Percentiles rank a stretch among this genome's conserved stretches.
Conservation (phyloP, 2,797 vertebrate species). For the Lithobates pipiens region DNA sequence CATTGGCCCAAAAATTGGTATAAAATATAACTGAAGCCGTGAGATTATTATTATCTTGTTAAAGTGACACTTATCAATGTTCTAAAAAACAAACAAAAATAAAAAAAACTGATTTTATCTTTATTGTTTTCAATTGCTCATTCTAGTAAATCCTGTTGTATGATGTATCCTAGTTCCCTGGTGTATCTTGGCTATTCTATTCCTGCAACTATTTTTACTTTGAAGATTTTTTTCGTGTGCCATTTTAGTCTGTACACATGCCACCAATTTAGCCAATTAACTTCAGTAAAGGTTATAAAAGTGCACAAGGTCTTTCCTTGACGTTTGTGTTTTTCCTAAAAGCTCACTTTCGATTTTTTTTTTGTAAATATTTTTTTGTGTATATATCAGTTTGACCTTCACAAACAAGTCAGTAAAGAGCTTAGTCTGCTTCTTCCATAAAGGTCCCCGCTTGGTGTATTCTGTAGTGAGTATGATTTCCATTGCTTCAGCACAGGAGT, state of each 20-base stretch:
- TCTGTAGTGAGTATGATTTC: slow-evolving; percentile 62
- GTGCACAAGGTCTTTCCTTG: not conserved
- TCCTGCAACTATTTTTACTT: not conserved
- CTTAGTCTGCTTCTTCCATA: slow-evolving; percentile 12
- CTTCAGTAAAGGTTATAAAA: not conserved
- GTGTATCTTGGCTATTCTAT: not conserved
- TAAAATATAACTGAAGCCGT: slow-evolving; percentile 1
- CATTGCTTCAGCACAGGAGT: slow-evolving; percentile 62
- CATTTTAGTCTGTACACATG: not conserved
- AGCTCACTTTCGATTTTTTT: not conserved
- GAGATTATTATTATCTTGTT: not conserved
- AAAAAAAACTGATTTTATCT: not conserved
- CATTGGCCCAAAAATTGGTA: not conserved
- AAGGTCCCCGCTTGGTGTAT: slow-evolving; percentile 67
- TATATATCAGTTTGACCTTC: slow-evolving; percentile 65
- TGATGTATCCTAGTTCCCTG: not conserved
- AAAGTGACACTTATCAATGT: not conserved
- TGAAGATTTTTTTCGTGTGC: too few relatives aligned
- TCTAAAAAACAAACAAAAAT: not conserved
- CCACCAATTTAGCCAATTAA: not conserved
- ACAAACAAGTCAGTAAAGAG: slow-evolving; percentile 64
- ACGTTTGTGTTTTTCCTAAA: not conserved
- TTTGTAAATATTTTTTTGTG: not conserved
- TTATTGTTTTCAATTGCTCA: not conserved
- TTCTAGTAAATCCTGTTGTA: not conserved